Evolutionary conservation across 2,113 vertebrate species (phyloP), one percentile per base, ranked within the genome.

Genomic region (Phrynosoma platyrhinos): DNA sequence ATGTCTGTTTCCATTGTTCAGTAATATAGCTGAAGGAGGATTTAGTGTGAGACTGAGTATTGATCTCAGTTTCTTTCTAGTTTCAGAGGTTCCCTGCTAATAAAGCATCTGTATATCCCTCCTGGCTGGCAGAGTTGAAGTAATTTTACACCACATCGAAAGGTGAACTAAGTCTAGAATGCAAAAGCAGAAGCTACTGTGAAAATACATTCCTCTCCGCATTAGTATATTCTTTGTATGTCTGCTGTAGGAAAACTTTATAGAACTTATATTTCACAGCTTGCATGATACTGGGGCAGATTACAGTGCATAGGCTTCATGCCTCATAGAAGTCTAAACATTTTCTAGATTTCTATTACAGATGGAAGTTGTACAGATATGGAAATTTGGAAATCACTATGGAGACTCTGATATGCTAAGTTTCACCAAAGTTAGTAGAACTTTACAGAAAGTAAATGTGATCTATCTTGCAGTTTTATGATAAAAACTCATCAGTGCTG

Each of bases 91-190:
- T 88, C 76, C 47, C 72, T 88, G 20, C 91, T 93, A 86, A 90
- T 91, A 91, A 91, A 83, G 88, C 87, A 84, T 91, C 92, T 88
- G 85, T 92, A 93, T 69, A 75, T 94, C 91, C 90, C 53, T 92
- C 91, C 87, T 91, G 86, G 82, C 72, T 90, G 74, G 90, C 92
- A 92, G 84, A 69, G 82, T 68, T 82, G 69, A 62, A 75, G 90
- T 88, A 91, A 88, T 88, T 88, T 94, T 91, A 91, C 79, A 23
- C 86, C 79, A 69, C 85, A 66, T 91, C 87, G 84, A 90, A 85
- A n/a, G 89, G 81, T 47, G 92, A n/a, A 69, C 88, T 87, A 74
- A 32, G 82, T 85, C 21, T 13, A 52, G 68, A 90, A 91, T 30
- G 83, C 58, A 85, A 85, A 88, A 87, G 77, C 25, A 25, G 23